Conservation (phyloP, 2,113 vertebrate genomes). For the Micromys minutus region DNA sequence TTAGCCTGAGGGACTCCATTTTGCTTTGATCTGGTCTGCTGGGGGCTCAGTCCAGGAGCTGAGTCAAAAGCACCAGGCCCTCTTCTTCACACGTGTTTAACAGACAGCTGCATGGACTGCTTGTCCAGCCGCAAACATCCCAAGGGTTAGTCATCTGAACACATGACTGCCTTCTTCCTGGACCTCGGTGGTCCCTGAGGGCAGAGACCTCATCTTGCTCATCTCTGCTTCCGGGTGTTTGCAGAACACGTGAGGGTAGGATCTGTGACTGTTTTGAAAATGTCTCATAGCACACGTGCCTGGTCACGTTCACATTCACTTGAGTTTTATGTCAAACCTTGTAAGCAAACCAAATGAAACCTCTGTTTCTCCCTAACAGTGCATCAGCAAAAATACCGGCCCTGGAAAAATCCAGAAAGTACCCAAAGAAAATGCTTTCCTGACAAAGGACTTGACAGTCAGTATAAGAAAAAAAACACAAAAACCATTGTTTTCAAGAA, state of each 20-base stretch:
- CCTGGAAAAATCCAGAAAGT: slow-evolving; percentile 88
- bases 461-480: slow-evolving; percentile 74
- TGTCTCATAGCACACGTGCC: background rate
- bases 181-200: background rate
- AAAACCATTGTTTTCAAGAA: background rate
- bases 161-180: background rate
- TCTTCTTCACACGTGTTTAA: background rate
- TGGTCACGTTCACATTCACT: background rate
- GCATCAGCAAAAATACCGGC: slow-evolving; percentile 88
- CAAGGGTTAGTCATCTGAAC: background rate
- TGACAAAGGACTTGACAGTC: slow-evolving; percentile 90
- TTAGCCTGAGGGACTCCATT: background rate
- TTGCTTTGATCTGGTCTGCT: background rate
- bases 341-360: background rate
- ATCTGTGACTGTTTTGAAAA: background rate
- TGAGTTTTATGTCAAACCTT: background rate
- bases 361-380: slow-evolving; percentile 81
- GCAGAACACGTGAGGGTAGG: background rate
- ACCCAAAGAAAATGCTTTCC: slow-evolving; percentile 88
- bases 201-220: background rate
- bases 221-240: background rate
- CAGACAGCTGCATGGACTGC: background rate
- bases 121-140: background rate
- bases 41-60: background rate
- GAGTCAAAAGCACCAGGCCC: background rate